Evolutionary conservation across 2,797 vertebrate genomes (phyloP), one percentile per base, ranked within the genome.

Genomic region (Nothura maculosa): DNA sequence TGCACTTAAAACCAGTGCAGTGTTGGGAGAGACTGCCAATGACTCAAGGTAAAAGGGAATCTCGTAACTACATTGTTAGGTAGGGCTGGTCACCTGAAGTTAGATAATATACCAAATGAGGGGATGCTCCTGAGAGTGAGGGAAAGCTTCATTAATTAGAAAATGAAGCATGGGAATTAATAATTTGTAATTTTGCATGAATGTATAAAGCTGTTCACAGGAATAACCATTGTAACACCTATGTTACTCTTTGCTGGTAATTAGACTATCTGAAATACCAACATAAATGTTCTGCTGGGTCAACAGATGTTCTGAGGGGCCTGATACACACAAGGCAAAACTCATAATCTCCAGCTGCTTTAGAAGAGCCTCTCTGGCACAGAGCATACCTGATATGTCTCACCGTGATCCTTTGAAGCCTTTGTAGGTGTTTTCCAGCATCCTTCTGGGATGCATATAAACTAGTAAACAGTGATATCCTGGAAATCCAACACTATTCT

Each of bases 391-490:
- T 95, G 88, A 89, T 27, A 42, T 89, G 81, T 89, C 82, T 95
- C 57, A 8, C 40, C 90, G 0, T 47, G 73, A 94, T 93, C 81
- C 94, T 97, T 97, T 97, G 96, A 97, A 97, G 96, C 80, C 87
- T 94, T 92, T 90, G 48, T 89, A 91, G 87, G 77, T 52, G 42
- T 95, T 85, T 85, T 68, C 67, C 70, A 66, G 40, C 79, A 96
- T 92, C 89, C 97, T 96, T 84, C 81, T 73, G 94, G 95, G 97
- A 96, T 92, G 90, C 91, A 93, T 94, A 96, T 91, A 92, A 97
- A 97, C 78, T 85, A 94, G 84, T 89, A 95, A 92, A 93, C 62
- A 63, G 32, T 54, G 93, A 55, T 97, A 96, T 81, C 78, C 85
- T 89, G 80, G 48, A 96, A 96, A 90, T 85, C 68, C 81, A 96